Percentiles rank a stretch among this genome's conserved stretches.
phyloP scores from a whole-genome alignment of 2,888 invertebrate genomes.

The Scaeva pyrastri region DNA sequence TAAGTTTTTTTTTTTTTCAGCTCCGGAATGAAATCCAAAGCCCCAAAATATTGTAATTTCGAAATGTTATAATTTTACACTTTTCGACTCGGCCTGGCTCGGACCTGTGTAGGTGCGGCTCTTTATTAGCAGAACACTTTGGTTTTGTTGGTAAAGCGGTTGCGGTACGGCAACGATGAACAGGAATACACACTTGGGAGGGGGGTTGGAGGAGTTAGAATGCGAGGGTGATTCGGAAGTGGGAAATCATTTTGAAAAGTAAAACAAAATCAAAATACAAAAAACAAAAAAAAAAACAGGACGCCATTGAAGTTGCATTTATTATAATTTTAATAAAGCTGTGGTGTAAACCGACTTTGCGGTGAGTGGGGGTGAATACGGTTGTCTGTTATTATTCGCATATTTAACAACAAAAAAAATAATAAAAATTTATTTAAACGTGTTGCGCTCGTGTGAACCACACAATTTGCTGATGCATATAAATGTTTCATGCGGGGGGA shows the following conservation, averaged over 20 bases:
- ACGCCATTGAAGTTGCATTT: conserved; percentile 1
- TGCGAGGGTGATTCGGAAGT: background rate
- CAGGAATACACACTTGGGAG: background rate
- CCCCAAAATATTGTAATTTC: conserved; percentile 47
- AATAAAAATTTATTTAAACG: conserved; percentile 38
- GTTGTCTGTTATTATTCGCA: conserved; percentile 52
- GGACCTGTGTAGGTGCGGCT: background rate
- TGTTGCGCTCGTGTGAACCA: conserved; percentile 42
- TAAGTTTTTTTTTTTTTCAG: conserved; percentile 26
- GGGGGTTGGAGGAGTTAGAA: background rate
- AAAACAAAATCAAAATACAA: background rate
- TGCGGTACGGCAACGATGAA: background rate
- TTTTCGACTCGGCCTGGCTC: background rate
- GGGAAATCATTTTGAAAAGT: conserved; percentile 18
- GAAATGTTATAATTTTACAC: conserved; percentile 20
- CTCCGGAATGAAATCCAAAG: conserved; percentile 44
- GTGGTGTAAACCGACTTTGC: background rate
- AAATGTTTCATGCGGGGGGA: conserved; percentile 10
- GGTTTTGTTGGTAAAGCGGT: background rate
- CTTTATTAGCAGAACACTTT: conserved; percentile 28
- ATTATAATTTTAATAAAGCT: conserved; percentile 38
- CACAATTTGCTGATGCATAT: conserved; percentile 23
- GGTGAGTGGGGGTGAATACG: conserved; percentile 32
- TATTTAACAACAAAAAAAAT: conserved; percentile 25
- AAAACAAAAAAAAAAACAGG: background rate